Conservation (phyloP, 64 coral and sea anemone genomes). For the Montipora capricornis region DNA sequence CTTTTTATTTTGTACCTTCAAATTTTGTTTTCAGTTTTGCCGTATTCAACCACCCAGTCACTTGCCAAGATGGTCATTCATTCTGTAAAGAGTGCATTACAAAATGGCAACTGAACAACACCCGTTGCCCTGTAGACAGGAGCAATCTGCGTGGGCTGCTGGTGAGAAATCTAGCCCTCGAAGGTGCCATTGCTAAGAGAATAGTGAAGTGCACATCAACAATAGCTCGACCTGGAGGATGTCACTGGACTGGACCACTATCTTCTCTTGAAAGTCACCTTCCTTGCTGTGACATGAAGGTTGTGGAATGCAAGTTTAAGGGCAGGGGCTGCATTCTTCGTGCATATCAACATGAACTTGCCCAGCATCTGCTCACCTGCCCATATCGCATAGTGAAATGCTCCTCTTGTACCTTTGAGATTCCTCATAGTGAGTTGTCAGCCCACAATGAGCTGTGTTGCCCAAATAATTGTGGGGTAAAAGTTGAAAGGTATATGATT, state of each 20-base stretch:
- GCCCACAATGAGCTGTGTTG: background rate
- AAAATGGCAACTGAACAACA: background rate
- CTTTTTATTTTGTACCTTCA: too few relatives aligned
- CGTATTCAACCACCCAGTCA: background rate
- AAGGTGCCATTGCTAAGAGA: background rate
- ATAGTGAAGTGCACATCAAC: background rate
- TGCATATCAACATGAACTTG: background rate
- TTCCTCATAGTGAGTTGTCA: background rate
- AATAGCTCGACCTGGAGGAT: background rate
- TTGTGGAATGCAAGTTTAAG: background rate
- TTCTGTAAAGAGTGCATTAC: constrained; percentile 6
- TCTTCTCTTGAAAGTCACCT: background rate
- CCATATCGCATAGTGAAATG: background rate
- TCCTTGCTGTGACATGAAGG: background rate
- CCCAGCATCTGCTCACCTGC: background rate
- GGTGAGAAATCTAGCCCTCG: background rate
- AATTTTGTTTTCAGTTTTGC: too few relatives aligned
- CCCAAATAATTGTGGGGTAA: background rate
- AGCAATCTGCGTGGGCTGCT: background rate
- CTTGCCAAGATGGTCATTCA: constrained; percentile 17
- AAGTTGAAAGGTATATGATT: background rate
- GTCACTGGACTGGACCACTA: background rate
- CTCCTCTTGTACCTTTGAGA: background rate
- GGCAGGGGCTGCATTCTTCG: background rate
- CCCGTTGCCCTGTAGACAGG: background rate